Evolutionary conservation across 2,797 vertebrate species (phyloP).

Genomic region (Hippocampus kuda): DNA sequence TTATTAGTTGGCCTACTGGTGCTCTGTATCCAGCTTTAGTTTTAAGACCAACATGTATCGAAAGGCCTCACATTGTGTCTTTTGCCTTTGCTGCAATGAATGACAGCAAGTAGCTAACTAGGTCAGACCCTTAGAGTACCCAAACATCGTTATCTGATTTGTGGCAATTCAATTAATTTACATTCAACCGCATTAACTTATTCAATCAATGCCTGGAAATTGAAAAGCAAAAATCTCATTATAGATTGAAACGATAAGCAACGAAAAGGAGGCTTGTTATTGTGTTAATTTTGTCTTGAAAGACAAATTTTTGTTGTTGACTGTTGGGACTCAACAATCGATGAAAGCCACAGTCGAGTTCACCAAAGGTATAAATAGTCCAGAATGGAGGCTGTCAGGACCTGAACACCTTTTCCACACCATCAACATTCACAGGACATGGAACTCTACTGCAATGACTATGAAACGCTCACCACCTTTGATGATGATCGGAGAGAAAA

Average conservation of each 20-base stretch:
- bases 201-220: background rate
- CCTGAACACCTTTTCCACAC: too few relatives aligned
- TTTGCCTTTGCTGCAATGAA: background rate
- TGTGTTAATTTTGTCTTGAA: background rate
- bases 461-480: background rate
- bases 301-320: background rate
- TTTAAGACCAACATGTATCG: background rate
- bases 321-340: background rate
- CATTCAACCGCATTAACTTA: background rate
- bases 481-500: background rate
- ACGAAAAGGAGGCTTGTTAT: background rate
- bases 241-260: background rate
- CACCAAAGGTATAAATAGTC: too few relatives aligned
- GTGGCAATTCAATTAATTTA: background rate
- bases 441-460: background rate
- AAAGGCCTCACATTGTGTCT: background rate
- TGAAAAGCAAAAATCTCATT: background rate
- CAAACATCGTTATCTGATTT: background rate
- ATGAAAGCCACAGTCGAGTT: background rate
- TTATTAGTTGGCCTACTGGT: background rate
- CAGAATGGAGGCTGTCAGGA: too few relatives aligned
- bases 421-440: too few relatives aligned
- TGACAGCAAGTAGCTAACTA: background rate
- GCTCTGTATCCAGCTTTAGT: background rate
- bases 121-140: background rate